Conservation (phyloP, 1,140 invertebrate species). For the Heliothis subflexa region DNA sequence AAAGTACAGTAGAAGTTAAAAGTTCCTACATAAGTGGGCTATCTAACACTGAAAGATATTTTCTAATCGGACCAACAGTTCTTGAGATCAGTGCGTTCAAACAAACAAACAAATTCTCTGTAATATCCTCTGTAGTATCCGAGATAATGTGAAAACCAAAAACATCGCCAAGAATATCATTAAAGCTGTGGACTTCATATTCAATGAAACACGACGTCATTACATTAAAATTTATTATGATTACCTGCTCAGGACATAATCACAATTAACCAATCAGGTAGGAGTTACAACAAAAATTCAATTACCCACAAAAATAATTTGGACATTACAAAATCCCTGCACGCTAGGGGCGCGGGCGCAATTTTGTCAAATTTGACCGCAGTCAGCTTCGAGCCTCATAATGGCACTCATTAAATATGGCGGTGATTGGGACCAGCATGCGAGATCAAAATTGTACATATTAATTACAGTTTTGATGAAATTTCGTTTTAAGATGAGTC, state of each 20-base stretch:
- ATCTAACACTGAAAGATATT: too few relatives aligned
- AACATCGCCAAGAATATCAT: background rate
- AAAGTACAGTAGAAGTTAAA: too few relatives aligned
- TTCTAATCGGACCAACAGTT: too few relatives aligned
- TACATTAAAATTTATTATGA: slow-evolving; percentile 26
- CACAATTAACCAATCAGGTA: slow-evolving; percentile 27
- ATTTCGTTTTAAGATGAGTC: slow-evolving; percentile 10
- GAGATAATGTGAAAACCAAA: background rate
- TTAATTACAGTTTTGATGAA: slow-evolving; percentile 41
- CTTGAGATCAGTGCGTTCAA: too few relatives aligned
- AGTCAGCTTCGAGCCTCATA: slow-evolving; percentile 10
- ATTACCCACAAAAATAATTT: slow-evolving; percentile 36
- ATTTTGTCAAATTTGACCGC: slow-evolving; percentile 43
- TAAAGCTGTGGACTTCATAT: slow-evolving; percentile 1
- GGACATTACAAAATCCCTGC: slow-evolving; percentile 28
- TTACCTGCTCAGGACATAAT: slow-evolving; percentile 10
- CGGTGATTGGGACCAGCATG: slow-evolving; percentile 27
- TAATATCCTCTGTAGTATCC: background rate
- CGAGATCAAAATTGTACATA: slow-evolving; percentile 30
- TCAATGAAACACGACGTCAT: slow-evolving; percentile 14
- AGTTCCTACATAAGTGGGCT: too few relatives aligned
- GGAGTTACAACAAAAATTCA: slow-evolving; percentile 29
- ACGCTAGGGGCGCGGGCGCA: slow-evolving; percentile 4
- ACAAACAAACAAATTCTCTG: too few relatives aligned
- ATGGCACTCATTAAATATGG: slow-evolving; percentile 38